A percentile compares a stretch with the other conserved stretches of the same genome.
Conservation (phyloP, 2,113 vertebrate genomes). For the Caranx ignobilis region DNA sequence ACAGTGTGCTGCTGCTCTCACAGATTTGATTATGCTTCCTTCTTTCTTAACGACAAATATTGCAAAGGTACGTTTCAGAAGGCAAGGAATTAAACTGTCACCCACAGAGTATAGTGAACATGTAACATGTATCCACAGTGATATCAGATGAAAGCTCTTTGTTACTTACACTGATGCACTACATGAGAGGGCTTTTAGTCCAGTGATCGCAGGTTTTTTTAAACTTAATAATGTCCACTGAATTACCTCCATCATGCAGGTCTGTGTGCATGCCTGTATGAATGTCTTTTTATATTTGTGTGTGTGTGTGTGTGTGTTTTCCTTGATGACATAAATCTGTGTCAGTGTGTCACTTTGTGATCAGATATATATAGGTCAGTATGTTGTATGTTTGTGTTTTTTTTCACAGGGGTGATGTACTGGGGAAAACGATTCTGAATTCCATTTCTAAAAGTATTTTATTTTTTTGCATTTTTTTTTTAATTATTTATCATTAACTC, state of each 20-base stretch:
- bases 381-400: neutral
- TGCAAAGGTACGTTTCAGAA: neutral
- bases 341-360: conserved; percentile 38
- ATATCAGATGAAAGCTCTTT: neutral
- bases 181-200: neutral
- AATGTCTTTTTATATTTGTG: neutral
- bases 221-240: neutral
- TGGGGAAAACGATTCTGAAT: neutral
- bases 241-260: neutral
- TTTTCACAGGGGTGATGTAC: neutral
- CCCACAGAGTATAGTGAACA: neutral
- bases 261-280: no score
- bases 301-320: neutral
- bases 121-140: no score
- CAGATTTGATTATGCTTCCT: neutral
- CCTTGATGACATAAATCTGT: neutral
- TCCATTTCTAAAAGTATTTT: neutral
- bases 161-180: neutral
- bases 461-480: neutral
- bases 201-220: neutral
- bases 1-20: neutral
- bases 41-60: neutral
- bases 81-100: neutral
- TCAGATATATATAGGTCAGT: conserved; percentile 54
- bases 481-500: neutral